Conservation (phyloP, 35 echinoderm and acorn worm species). For the Lytechinus variegatus region DNA sequence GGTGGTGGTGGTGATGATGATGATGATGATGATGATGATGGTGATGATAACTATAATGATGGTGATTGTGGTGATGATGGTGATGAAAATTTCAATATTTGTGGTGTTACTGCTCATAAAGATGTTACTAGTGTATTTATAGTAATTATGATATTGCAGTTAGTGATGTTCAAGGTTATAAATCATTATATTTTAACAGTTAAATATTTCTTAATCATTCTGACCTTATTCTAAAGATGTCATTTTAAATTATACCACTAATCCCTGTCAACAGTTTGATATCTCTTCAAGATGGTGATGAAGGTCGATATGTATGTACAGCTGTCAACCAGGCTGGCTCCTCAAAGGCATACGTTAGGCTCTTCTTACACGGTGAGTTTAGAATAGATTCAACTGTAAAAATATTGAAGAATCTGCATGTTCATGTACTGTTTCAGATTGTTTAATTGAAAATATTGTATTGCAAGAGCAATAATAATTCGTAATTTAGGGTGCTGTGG, state of each 20-base stretch:
- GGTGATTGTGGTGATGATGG: neutral
- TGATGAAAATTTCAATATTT: neutral
- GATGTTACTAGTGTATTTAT: neutral
- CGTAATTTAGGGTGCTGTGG: too few relatives aligned
- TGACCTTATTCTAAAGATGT: neutral
- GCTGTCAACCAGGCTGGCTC: conserved; percentile 78
- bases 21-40: neutral
- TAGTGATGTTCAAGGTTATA: too few relatives aligned
- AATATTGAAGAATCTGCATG: too few relatives aligned
- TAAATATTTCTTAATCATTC: too few relatives aligned
- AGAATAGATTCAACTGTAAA: too few relatives aligned
- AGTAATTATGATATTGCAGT: neutral
- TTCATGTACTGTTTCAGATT: too few relatives aligned
- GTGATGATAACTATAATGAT: neutral
- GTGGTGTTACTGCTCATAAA: neutral
- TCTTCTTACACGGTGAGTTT: conserved; percentile 74
- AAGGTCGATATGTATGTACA: conserved; percentile 83
- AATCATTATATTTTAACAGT: too few relatives aligned
- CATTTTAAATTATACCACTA: neutral
- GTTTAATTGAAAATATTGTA: too few relatives aligned
- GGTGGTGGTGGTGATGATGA: neutral
- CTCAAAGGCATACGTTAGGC: conserved; percentile 64
- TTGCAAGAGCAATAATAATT: too few relatives aligned
- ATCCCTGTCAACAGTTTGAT: conserved; percentile 70
- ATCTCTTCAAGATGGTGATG: conserved; percentile 67